Evolutionary conservation across 1,140 invertebrate genomes (phyloP).

Genomic region (Lepidurus arcticus): DNA sequence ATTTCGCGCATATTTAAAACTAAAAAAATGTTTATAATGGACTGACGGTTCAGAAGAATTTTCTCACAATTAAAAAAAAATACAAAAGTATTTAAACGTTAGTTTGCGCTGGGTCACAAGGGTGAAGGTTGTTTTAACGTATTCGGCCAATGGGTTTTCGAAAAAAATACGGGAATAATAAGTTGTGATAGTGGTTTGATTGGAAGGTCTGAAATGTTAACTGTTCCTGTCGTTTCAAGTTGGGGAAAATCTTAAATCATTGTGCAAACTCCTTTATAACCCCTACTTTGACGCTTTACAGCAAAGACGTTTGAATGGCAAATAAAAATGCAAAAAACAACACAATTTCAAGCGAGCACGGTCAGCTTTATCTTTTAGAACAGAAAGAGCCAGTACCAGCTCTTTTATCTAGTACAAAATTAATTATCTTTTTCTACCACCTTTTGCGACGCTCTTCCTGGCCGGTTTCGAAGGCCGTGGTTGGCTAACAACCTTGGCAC

Average conservation of each 20-base stretch:
- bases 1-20: slow-evolving; percentile 56
- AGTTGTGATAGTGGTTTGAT: not conserved
- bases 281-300: slow-evolving; percentile 14
- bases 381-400: not conserved
- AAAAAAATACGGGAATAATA: not conserved
- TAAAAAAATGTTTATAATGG: not conserved
- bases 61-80: not conserved
- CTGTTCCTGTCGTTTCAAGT: not conserved
- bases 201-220: not conserved
- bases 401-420: not conserved
- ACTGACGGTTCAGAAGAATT: not conserved
- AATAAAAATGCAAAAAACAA: not conserved
- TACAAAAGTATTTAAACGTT: not conserved
- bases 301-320: slow-evolving; percentile 11
- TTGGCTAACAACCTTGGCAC: slow-evolving; percentile 11
- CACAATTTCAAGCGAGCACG: not conserved
- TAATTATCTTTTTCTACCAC: not conserved
- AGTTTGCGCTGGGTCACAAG: not conserved
- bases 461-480: slow-evolving; percentile 11
- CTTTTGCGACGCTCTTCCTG: not conserved
- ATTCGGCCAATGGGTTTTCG: not conserved
- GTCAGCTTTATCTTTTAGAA: not conserved
- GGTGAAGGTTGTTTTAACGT: not conserved
- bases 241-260: not conserved
- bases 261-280: slow-evolving; percentile 22